Evolutionary conservation across 2,888 invertebrate genomes (phyloP).

Genomic region (Pachydiplax longipennis): DNA sequence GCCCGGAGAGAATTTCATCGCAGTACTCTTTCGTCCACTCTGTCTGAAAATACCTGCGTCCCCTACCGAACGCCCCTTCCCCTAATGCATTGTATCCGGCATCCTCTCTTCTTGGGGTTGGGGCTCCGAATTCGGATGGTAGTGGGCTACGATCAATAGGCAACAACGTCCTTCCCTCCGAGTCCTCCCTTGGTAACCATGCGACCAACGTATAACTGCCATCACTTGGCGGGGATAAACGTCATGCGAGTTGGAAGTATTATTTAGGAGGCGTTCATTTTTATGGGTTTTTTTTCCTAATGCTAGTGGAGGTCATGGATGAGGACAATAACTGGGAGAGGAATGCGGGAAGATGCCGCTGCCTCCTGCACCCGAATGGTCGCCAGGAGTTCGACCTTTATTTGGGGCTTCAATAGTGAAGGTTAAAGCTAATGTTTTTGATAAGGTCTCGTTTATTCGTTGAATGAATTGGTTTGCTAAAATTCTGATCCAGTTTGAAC

Average conservation of each 20-base stretch:
- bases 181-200: not conserved
- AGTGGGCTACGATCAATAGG: constrained; percentile 29
- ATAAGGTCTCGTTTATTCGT: no score
- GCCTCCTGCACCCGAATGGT: no score
- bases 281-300: not conserved
- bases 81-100: constrained; percentile 9
- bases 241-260: not conserved
- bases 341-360: not conserved
- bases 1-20: not conserved
- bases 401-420: no score
- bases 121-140: constrained; percentile 2
- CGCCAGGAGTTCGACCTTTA: no score
- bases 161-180: not conserved
- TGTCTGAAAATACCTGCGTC: not conserved
- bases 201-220: not conserved
- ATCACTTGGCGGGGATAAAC: not conserved
- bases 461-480: no score
- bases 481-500: no score
- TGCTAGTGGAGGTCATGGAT: not conserved
- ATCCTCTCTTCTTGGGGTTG: not conserved
- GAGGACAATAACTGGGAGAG: not conserved
- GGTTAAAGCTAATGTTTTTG: no score
- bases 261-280: not conserved
- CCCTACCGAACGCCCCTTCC: not conserved
- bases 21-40: not conserved